These are phyloP conservation scores for Laspeyria flexula DNA, from an alignment of 2,888 invertebrate genomes.

Conservation along the genomic window DNA sequence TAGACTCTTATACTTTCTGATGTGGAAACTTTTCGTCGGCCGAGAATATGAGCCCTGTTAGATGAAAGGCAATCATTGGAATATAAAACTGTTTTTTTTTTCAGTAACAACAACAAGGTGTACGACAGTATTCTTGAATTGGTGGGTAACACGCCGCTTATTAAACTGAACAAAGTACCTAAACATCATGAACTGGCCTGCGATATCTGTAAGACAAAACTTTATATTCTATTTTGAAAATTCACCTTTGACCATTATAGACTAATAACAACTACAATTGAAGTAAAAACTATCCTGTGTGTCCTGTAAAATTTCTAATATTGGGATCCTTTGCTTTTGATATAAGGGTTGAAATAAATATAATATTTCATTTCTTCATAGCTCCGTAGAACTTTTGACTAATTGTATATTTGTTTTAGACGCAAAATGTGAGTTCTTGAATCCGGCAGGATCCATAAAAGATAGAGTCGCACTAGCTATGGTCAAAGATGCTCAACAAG, in stretches of 20 bases:
- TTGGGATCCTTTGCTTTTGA: too few relatives aligned
- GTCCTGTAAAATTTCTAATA: too few relatives aligned
- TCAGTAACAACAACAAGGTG: conserved; percentile 12
- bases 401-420: conserved; percentile 81
- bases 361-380: too few relatives aligned
- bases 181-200: conserved; percentile 90
- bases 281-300: too few relatives aligned
- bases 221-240: neutral
- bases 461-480: conserved; percentile 96
- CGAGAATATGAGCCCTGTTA: too few relatives aligned
- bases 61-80: too few relatives aligned
- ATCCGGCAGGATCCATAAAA: conserved; percentile 97
- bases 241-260: too few relatives aligned
- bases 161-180: conserved; percentile 91
- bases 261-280: too few relatives aligned
- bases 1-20: too few relatives aligned
- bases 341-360: too few relatives aligned
- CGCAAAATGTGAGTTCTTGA: conserved; percentile 97
- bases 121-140: conserved; percentile 75
- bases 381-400: neutral
- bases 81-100: neutral
- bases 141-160: conserved; percentile 92
- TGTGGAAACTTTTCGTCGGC: too few relatives aligned
- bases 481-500: conserved; percentile 95
- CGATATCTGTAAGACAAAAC: conserved; percentile 92